A percentile compares a stretch with the other conserved stretches of the same genome.
These are phyloP conservation scores for Silurus asotus DNA, from an alignment of 2,113 vertebrate genomes.

Conservation along the genomic window DNA sequence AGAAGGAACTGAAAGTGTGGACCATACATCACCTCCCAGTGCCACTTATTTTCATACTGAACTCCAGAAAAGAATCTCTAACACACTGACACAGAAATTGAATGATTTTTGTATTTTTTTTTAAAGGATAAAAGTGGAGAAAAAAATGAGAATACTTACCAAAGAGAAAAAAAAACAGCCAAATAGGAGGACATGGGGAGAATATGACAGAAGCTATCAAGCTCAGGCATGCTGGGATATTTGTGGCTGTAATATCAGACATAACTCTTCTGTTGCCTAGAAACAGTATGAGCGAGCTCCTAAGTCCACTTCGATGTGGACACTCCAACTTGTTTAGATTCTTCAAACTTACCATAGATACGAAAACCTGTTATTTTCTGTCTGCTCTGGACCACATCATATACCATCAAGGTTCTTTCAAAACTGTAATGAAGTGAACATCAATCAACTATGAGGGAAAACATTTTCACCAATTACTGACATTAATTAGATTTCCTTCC, in stretches of 20 bases:
- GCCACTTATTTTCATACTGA: background rate
- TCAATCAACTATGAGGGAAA: conserved; percentile 24
- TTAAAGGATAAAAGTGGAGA: background rate
- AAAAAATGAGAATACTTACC: background rate
- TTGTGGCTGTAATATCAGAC: background rate
- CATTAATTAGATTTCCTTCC: conserved; percentile 22
- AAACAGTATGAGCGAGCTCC: conserved; percentile 19
- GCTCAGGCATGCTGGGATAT: background rate
- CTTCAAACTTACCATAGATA: background rate
- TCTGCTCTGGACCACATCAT: background rate
- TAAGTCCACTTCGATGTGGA: background rate
- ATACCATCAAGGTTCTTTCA: background rate
- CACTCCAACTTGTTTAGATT: conserved; percentile 25
- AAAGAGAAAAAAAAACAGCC: background rate
- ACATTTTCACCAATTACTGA: background rate
- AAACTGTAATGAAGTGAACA: background rate
- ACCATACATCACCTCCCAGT: too few species aligned
- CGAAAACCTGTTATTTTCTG: background rate
- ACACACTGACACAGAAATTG: background rate
- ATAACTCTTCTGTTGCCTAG: conserved; percentile 34
- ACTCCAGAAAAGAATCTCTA: background rate
- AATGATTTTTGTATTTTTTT: background rate
- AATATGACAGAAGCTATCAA: background rate
- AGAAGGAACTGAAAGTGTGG: background rate
- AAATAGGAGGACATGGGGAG: background rate